Base-by-base conservation (phyloP, 2,888 invertebrate species). In the Cecidostiba fungosa region DNA sequence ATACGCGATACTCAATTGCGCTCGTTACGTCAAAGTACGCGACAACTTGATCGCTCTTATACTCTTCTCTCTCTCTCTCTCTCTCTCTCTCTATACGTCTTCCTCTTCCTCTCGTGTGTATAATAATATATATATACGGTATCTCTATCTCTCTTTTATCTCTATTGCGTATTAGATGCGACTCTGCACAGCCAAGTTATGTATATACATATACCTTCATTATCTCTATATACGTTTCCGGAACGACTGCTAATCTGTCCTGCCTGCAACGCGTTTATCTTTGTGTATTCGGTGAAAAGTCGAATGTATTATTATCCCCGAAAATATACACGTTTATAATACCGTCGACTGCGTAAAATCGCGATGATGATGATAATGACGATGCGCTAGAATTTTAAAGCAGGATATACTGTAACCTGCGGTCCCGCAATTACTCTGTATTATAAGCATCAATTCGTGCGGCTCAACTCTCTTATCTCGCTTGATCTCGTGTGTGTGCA, bases 1-100 rank as follows among this genome's bases (percentile, higher is more conserved):
- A 82, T 82, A 78, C 59, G 77, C 82, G 77, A 86, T 81, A 77
- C 86, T 86, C 86, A 85, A 86, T 86, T 86, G 86, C 85, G 82
- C 86, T 86, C 85, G 86, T 86, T 86, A 85, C 76, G 86, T 86
- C 82, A 85, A 85, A 86, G 86, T 79, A 77, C 84, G 87, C 85
- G 85, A 85, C 87, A 81, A 85, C 83, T 87, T 85, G 50, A 82
- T 87, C 77, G 76, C 32, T 73, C 80, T 39, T 36, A 14, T 43
- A n/a, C n/a, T n/a, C n/a, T 12, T 77, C 74, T 74, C 50, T 19
- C 74, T 74, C 47, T 74, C 16, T 29, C 62, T 78, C 79, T 84
- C 16, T 43, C 47, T 70, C 39, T 70, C 54, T 43, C 36, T 32
- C 36, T 36, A 14, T 39, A n/a, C 29, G 39, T 78, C n/a, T 74